phyloP scores from a whole-genome alignment of 1,140 invertebrate species.

The Lepidostoma basale region DNA sequence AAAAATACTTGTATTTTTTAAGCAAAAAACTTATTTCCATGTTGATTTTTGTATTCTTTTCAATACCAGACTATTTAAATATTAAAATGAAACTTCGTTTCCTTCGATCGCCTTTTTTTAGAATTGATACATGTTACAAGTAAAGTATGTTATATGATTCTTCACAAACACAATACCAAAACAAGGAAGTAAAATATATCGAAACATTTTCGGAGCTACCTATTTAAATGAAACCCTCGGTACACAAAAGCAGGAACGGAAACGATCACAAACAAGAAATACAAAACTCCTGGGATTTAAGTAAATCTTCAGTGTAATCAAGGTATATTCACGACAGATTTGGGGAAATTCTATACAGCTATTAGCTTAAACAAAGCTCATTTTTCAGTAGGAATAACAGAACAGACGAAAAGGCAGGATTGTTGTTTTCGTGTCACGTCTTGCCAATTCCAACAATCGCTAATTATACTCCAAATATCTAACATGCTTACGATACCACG shows the following conservation, averaged over 20 bases:
- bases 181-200: too few species aligned
- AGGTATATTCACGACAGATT: not conserved
- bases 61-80: too few species aligned
- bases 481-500: not conserved
- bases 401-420: not conserved
- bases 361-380: not conserved
- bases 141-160: too few species aligned
- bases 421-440: not conserved
- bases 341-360: not conserved
- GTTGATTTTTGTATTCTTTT: too few species aligned
- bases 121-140: too few species aligned
- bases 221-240: too few species aligned
- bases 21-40: too few species aligned
- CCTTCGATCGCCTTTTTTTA: too few species aligned
- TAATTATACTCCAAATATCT: not conserved
- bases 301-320: slow-evolving; percentile 7
- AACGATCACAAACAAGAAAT: not conserved
- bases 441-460: not conserved
- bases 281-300: not conserved
- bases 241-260: not conserved
- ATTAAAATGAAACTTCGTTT: too few species aligned
- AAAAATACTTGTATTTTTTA: too few species aligned
- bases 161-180: too few species aligned
- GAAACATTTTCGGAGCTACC: too few species aligned
- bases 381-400: not conserved